phyloP scores from a whole-genome alignment of 2,797 vertebrate species.

The Rallus crepitans region DNA sequence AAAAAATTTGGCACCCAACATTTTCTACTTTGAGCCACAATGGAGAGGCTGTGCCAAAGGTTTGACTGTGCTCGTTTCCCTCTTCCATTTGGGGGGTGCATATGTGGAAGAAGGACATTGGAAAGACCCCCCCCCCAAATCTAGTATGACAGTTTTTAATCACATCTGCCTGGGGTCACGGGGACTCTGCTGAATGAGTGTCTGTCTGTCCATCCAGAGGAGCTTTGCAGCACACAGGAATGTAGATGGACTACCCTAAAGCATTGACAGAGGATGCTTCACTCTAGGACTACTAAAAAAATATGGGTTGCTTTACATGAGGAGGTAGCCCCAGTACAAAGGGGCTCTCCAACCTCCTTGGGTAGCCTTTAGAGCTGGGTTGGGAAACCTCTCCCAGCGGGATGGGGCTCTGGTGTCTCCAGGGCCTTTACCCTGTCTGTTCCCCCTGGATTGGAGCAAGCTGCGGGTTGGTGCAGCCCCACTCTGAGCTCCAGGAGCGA shows the following conservation, averaged over 20 bases:
- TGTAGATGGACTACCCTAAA: background rate
- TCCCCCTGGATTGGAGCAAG: background rate
- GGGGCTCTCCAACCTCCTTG: background rate
- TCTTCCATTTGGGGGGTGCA: background rate
- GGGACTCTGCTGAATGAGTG: background rate
- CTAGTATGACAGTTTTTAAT: background rate
- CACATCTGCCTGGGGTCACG: background rate
- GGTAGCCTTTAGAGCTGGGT: background rate
- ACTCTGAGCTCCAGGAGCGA: conserved; percentile 12
- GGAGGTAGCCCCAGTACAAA: background rate
- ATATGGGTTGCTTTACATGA: background rate
- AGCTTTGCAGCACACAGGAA: background rate
- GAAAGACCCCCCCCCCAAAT: background rate
- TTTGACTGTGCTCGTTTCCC: background rate
- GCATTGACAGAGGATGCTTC: background rate
- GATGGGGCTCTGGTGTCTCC: background rate
- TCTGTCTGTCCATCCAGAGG: conserved; percentile 15
- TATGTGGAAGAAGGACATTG: background rate
- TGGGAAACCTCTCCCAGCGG: background rate
- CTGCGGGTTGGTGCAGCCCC: conserved; percentile 4
- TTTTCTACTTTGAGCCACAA: conserved; percentile 36
- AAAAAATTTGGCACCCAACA: conserved; percentile 64
- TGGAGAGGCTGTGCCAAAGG: conserved; percentile 21
- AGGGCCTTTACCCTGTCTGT: background rate
- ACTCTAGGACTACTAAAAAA: background rate